Percentiles rank a stretch among this genome's conserved stretches.
phyloP scores from a whole-genome alignment of 2,888 invertebrate genomes.

The Choreutis nemorana region DNA sequence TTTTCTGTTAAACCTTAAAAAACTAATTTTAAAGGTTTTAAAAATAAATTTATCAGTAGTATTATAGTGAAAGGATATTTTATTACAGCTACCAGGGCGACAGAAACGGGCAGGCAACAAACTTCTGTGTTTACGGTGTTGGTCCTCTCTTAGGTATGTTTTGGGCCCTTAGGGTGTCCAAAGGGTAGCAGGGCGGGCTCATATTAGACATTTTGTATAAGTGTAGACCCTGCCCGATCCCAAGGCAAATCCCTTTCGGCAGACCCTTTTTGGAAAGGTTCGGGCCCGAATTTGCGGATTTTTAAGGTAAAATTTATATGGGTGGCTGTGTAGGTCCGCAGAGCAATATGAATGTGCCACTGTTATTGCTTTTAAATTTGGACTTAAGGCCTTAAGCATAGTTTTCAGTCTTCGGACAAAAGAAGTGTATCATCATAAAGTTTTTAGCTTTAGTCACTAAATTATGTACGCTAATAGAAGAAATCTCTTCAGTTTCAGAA shows the following conservation, averaged over 20 bases:
- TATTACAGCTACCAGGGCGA: conserved; percentile 25
- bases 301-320: conserved; percentile 66
- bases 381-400: too few relatives aligned
- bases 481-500: too few relatives aligned
- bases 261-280: conserved; percentile 58
- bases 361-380: conserved; percentile 15
- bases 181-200: conserved; percentile 36
- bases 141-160: conserved; percentile 41
- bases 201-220: conserved; percentile 66
- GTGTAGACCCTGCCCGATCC: conserved; percentile 57
- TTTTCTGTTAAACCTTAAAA: too few relatives aligned
- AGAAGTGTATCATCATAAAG: too few relatives aligned
- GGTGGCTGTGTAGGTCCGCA: conserved; percentile 18
- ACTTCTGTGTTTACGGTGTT: conserved; percentile 53
- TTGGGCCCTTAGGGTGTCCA: conserved; percentile 38
- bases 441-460: too few relatives aligned
- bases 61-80: background rate
- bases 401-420: too few relatives aligned
- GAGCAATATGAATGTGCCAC: conserved; percentile 15
- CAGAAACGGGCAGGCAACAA: conserved; percentile 39
- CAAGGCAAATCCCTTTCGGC: conserved; percentile 62
- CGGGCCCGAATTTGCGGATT: conserved; percentile 63
- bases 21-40: too few relatives aligned
- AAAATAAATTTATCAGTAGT: background rate
- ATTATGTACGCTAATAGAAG: too few relatives aligned